Conservation (phyloP, 2,797 vertebrate species). For the Ptychadena robeensis region DNA sequence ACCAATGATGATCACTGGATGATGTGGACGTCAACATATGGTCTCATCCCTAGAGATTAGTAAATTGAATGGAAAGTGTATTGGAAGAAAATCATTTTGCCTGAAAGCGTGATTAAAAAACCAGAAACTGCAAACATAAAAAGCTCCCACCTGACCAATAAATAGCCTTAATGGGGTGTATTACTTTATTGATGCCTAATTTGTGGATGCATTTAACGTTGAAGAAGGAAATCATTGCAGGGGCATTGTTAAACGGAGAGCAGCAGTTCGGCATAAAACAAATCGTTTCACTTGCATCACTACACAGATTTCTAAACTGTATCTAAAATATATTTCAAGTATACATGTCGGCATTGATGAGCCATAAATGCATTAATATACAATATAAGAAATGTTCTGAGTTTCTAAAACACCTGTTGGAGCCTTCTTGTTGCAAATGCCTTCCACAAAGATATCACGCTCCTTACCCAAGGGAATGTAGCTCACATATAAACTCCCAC, state of each 20-base stretch:
- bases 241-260: background rate
- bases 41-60: too few species aligned
- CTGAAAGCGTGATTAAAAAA: background rate
- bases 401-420: slow-evolving; percentile 6
- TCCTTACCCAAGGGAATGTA: background rate
- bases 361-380: background rate
- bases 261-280: background rate
- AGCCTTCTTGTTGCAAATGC: background rate
- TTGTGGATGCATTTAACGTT: background rate
- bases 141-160: background rate
- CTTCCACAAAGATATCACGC: background rate
- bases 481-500: slow-evolving; percentile 9
- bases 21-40: too few species aligned
- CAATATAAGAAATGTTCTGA: background rate
- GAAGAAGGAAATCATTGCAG: background rate
- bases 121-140: background rate
- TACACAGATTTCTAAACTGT: background rate
- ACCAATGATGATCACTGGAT: too few species aligned
- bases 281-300: background rate
- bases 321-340: background rate
- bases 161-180: background rate
- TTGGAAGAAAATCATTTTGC: background rate
- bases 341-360: background rate
- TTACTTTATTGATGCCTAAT: background rate
- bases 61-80: too few species aligned